Conservation (phyloP, 2,888 invertebrate species). For the Meteorus colon region DNA sequence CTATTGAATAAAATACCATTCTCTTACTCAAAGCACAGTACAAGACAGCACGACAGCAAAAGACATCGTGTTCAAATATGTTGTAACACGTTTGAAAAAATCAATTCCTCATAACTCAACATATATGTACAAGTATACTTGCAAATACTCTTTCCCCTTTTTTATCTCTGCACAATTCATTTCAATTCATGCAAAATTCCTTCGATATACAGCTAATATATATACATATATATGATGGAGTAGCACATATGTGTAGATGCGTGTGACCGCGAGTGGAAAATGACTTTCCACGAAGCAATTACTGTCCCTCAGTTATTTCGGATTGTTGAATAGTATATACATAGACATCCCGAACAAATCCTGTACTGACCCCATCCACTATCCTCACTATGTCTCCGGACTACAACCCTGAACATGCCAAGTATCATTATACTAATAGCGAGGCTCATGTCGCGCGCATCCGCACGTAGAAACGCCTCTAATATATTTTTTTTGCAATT, state of each 20-base stretch:
- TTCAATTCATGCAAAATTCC: neutral
- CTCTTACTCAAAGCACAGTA: neutral
- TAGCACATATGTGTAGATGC: neutral
- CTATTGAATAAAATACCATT: neutral
- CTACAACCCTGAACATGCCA: constrained; percentile 46
- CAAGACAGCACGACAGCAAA: neutral
- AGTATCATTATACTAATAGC: constrained; percentile 58
- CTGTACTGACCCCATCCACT: neutral
- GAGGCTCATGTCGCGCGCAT: constrained; percentile 38
- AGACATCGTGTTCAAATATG: constrained; percentile 5
- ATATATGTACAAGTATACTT: neutral
- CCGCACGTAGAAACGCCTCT: constrained; percentile 22
- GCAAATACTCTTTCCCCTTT: neutral
- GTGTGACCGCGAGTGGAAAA: constrained; percentile 58
- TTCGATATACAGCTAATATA: neutral
- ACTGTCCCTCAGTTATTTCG: constrained; percentile 59
- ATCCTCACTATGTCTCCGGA: neutral
- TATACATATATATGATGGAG: neutral
- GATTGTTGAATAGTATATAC: constrained; percentile 44
- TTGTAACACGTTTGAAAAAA: neutral
- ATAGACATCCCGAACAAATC: constrained; percentile 13
- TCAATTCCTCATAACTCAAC: neutral
- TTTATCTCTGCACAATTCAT: neutral
- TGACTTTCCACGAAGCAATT: constrained; percentile 66
- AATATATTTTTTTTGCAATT: neutral